Conservation (phyloP, 92 coral and sea anemone species). For the Paragorgia papillata region DNA sequence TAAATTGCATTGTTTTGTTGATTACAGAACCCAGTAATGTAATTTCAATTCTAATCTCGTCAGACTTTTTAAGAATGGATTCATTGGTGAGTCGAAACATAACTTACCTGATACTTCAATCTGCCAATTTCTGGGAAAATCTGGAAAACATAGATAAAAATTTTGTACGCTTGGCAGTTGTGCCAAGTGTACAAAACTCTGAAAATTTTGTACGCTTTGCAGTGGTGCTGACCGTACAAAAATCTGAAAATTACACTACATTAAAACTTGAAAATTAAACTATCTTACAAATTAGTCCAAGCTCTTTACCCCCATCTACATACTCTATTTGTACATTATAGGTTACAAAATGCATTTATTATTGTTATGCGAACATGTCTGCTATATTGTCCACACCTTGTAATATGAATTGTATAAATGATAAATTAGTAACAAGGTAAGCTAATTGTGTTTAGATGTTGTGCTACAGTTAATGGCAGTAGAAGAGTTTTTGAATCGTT, state of each 20-base stretch:
- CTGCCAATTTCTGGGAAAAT: no score
- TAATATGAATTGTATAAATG: conserved; percentile 97
- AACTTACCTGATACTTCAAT: no score
- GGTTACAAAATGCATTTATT: conserved; percentile 84
- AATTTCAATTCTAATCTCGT: conserved; percentile 93
- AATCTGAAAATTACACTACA: no score
- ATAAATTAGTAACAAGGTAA: conserved; percentile 92
- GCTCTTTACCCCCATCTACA: no score
- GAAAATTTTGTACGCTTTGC: no score
- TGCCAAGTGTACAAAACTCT: no score
- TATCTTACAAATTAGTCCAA: not conserved
- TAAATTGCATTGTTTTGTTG: no score
- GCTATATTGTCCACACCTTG: conserved; percentile 93
- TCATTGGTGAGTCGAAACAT: conserved; percentile 84
- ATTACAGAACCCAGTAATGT: conserved; percentile 90
- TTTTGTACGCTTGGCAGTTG: no score
- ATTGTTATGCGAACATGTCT: conserved; percentile 91
- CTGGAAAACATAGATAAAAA: no score
- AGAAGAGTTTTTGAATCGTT: not conserved
- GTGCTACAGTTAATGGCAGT: not conserved
- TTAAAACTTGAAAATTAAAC: not conserved
- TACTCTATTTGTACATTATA: conserved; percentile 16
- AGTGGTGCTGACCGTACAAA: no score
- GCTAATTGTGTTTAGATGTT: not conserved
- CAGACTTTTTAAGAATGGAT: conserved; percentile 98